Conservation (phyloP, 2,888 invertebrate species). For the Parochlus steinenii region DNA sequence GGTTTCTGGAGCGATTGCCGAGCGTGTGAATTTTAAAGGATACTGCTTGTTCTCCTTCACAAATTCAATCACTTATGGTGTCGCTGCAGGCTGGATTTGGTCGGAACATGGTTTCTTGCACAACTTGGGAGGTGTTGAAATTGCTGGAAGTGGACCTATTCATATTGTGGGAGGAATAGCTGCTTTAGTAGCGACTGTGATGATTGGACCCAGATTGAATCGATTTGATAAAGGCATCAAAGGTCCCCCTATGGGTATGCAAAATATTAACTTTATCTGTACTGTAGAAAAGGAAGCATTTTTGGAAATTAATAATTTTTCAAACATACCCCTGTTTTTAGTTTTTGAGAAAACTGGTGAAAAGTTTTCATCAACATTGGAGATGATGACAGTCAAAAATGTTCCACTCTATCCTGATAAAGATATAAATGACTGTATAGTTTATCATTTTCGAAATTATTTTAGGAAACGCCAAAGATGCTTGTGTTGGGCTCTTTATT, state of each 20-base stretch:
- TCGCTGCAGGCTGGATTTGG: conserved; percentile 36
- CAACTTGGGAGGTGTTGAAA: conserved; percentile 33
- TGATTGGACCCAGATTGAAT: conserved; percentile 33
- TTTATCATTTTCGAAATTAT: too few species aligned
- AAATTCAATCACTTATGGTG: conserved; percentile 34
- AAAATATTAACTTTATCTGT: too few species aligned
- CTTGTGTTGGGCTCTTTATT: conserved; percentile 33
- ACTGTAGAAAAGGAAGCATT: too few species aligned
- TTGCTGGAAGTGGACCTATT: conserved; percentile 27
- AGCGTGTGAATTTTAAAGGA: conserved; percentile 31
- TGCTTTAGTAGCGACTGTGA: conserved; percentile 32
- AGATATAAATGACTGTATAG: too few species aligned
- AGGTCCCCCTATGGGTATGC: conserved; percentile 27
- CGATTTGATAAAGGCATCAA: conserved; percentile 26
- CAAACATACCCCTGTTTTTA: too few species aligned
- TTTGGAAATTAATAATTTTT: too few species aligned
- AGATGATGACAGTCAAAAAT: too few species aligned
- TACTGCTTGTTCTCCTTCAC: conserved; percentile 34
- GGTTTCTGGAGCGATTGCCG: conserved; percentile 36
- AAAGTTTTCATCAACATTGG: too few species aligned
- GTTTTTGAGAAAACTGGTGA: too few species aligned
- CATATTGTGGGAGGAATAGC: conserved; percentile 17
- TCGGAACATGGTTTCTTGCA: conserved; percentile 19
- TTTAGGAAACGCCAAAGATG: conserved; percentile 32
- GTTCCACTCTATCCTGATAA: too few species aligned